Base-by-base conservation (phyloP, 2,888 invertebrate genomes). In the Papilio elwesi region DNA sequence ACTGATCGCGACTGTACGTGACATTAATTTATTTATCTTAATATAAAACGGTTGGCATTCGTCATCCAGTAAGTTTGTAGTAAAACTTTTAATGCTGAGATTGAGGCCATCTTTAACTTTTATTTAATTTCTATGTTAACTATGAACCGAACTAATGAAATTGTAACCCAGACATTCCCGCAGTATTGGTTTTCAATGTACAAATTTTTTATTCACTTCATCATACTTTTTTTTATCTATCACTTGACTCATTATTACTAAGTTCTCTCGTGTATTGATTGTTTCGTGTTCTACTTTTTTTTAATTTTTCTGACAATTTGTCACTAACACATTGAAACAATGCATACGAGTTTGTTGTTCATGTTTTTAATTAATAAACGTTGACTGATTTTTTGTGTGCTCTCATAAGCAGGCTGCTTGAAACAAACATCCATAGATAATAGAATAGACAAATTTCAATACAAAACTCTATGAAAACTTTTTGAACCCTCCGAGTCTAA, bases 11-110 rank as follows among this genome's bases (percentile, higher is more conserved):
- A 62, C 9, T 65, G 15, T 15, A 16, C 1, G 1, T 51, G 36
- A 62, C 51, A 26, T 64, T 63, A n/a, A 70, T 65, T 72, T 73
- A 59, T 71, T 52, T 68, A 59, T 76, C 74, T 74, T 75, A 57
- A 68, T 76, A 47, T 53, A 70, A 70, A 59, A 74, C 70, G 70
- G 74, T 74, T 78, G 77, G 67, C 75, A 80, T 84, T 82, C 76
- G 80, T 87, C 91, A 91, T 92, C 92, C 89, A 89, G 88, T 90
- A 87, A 88, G 89, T 92, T 93, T 92, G 81, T 89, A 85, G 86
- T 80, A 85, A 92, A 92, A 90, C 90, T 90, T 88, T 74, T 74
- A 76, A 80, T 86, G 88, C 92, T 91, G 90, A 78, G 92, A 92
- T 43, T 91, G 92, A 89, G 89, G 90, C 88, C 85, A 83, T 62